phyloP scores from a whole-genome alignment of 2,797 vertebrate genomes.

The Huso huso region DNA sequence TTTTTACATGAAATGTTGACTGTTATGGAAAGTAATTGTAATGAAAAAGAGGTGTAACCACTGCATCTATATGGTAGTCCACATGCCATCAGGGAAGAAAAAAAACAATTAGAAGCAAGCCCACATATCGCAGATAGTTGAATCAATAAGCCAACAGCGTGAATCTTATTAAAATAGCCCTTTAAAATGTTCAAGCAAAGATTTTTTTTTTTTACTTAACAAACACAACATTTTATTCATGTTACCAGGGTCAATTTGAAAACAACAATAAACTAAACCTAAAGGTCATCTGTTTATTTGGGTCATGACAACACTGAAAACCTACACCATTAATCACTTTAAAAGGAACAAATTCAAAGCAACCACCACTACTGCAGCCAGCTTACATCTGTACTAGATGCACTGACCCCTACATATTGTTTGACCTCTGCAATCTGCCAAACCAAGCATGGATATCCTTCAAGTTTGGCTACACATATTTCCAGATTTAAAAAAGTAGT shows the following conservation, averaged over 20 bases:
- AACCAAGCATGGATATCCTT: background rate
- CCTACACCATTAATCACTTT: constrained; percentile 34
- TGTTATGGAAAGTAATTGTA: constrained; percentile 36
- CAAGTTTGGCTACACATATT: no score
- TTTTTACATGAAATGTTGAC: constrained; percentile 38
- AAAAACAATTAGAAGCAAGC: constrained; percentile 8
- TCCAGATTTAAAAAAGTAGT: no score
- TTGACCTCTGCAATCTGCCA: constrained; percentile 24
- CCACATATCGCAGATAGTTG: constrained; percentile 5
- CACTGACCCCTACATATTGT: constrained; percentile 32
- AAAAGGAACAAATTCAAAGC: no score
- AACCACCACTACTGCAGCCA: constrained; percentile 20
- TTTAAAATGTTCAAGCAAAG: background rate
- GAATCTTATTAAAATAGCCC: constrained; percentile 29
- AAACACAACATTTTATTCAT: background rate
- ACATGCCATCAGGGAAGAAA: constrained; percentile 38
- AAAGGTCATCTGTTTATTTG: constrained; percentile 40
- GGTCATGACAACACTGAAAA: constrained; percentile 38
- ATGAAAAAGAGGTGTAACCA: constrained; percentile 40
- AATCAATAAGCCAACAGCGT: constrained; percentile 55
- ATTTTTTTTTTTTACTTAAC: background rate
- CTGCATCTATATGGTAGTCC: constrained; percentile 32
- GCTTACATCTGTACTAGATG: constrained; percentile 31
- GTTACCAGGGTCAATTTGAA: background rate
- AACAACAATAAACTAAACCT: constrained; percentile 23